phyloP scores from a whole-genome alignment of 2,888 invertebrate species.

The Ommatoiulus sabulosus region DNA sequence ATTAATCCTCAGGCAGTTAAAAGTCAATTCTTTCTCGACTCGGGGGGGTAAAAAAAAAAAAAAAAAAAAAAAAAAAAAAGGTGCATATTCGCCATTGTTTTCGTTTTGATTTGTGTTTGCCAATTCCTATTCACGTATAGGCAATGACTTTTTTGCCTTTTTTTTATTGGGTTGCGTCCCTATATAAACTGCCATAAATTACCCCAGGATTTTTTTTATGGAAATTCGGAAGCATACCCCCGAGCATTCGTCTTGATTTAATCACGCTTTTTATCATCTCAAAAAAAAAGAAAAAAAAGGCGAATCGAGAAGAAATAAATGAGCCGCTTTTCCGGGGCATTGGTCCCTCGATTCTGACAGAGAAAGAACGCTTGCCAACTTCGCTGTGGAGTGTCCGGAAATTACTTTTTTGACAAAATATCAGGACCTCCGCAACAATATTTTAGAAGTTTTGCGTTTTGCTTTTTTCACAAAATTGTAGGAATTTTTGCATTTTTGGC shows the following conservation, averaged over 20 bases:
- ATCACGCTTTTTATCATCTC: slow-evolving; percentile 8
- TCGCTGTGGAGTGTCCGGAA: too few relatives aligned
- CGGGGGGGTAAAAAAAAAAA: too few relatives aligned
- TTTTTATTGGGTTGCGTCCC: neutral
- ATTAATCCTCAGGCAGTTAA: too few relatives aligned
- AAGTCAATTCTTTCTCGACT: too few relatives aligned
- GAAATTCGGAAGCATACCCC: neutral
- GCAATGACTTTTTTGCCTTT: neutral
- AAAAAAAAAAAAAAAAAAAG: too few relatives aligned
- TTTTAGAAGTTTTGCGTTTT: too few relatives aligned
- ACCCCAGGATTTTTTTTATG: neutral
- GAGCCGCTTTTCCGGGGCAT: neutral
- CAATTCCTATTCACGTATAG: neutral
- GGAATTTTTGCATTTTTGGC: too few relatives aligned
- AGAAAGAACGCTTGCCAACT: too few relatives aligned
- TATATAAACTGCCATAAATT: neutral
- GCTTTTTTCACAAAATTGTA: too few relatives aligned
- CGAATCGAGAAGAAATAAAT: neutral
- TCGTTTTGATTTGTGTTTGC: slow-evolving; percentile 6
- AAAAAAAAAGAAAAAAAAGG: neutral
- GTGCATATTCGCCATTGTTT: neutral
- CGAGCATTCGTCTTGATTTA: neutral
- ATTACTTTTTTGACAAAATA: too few relatives aligned
- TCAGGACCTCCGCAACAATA: too few relatives aligned
- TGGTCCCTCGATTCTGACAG: too few relatives aligned